A percentile compares a stretch with the other conserved stretches of the same genome.
Conservation (phyloP, 2,797 vertebrate genomes). For the Anguilla obscura region DNA sequence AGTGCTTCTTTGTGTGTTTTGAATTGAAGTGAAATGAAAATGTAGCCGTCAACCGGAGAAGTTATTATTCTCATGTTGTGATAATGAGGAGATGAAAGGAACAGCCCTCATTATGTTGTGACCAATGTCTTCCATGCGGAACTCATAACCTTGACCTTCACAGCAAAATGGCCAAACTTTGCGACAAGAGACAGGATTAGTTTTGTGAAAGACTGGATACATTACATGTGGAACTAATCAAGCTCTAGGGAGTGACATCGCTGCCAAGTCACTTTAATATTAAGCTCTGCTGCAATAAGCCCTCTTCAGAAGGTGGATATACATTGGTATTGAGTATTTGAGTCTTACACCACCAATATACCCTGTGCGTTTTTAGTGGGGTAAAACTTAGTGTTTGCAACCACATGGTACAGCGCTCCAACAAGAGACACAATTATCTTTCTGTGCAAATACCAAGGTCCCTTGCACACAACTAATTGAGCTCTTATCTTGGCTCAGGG, state of each 20-base stretch:
- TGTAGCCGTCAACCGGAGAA: neutral
- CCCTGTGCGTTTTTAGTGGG: neutral
- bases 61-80: slow-evolving; percentile 2
- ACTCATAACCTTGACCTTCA: neutral
- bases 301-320: neutral
- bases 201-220: neutral
- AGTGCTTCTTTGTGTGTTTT: slow-evolving; percentile 15
- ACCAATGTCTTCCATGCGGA: neutral
- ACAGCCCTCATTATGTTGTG: slow-evolving; percentile 6
- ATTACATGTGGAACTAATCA: slow-evolving; percentile 6
- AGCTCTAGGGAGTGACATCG: neutral
- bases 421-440: neutral
- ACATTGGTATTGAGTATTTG: neutral
- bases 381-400: neutral
- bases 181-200: neutral
- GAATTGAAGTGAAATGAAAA: slow-evolving; percentile 19
- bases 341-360: neutral
- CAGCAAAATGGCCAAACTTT: slow-evolving; percentile 5
- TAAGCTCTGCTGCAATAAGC: neutral
- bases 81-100: slow-evolving; percentile 17
- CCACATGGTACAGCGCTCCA: neutral
- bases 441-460: neutral
- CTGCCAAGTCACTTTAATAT: neutral
- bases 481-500: slow-evolving; percentile 5
- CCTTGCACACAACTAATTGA: neutral